A percentile compares a stretch with the other conserved stretches of the same genome.
Conservation (phyloP, 2,797 vertebrate genomes). For the Melanotaenia boesemani region DNA sequence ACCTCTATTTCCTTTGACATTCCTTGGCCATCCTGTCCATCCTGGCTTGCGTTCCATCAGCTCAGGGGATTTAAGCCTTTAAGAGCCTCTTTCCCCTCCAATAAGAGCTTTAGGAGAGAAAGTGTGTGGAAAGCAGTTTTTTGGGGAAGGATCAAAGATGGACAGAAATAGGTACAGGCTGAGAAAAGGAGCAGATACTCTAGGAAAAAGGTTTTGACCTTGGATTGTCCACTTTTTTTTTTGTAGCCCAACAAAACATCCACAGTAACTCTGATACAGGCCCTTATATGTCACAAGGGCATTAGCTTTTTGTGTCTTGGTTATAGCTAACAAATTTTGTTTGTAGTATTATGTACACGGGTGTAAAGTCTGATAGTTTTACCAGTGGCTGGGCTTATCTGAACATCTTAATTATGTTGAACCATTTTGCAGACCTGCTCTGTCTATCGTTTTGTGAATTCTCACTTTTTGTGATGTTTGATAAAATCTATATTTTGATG, state of each 20-base stretch:
- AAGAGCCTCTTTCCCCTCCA: constrained; percentile 72
- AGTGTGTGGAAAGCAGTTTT: constrained; percentile 77
- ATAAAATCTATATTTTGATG: background rate
- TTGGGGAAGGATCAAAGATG: constrained; percentile 62
- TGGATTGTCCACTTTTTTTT: constrained; percentile 44
- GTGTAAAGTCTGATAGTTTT: constrained; percentile 33
- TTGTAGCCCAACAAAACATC: constrained; percentile 43
- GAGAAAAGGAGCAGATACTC: constrained; percentile 54
- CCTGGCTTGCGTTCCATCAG: constrained; percentile 69
- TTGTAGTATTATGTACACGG: constrained; percentile 23
- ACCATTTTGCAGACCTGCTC: background rate
- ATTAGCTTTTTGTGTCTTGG: constrained; percentile 35
- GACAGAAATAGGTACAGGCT: constrained; percentile 72
- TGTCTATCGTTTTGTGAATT: background rate
- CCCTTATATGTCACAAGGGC: constrained; percentile 46
- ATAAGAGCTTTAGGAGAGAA: constrained; percentile 78
- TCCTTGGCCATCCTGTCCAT: constrained; percentile 20
- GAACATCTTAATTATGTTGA: background rate
- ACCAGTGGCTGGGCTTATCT: constrained; percentile 8
- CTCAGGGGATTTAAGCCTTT: constrained; percentile 72
- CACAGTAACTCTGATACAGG: constrained; percentile 8
- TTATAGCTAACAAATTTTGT: constrained; percentile 46
- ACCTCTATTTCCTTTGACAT: constrained; percentile 58
- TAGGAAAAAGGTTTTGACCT: constrained; percentile 67
- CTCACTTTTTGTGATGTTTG: background rate